phyloP scores from a whole-genome alignment of 2,113 vertebrate species.

The Aptenodytes patagonicus region DNA sequence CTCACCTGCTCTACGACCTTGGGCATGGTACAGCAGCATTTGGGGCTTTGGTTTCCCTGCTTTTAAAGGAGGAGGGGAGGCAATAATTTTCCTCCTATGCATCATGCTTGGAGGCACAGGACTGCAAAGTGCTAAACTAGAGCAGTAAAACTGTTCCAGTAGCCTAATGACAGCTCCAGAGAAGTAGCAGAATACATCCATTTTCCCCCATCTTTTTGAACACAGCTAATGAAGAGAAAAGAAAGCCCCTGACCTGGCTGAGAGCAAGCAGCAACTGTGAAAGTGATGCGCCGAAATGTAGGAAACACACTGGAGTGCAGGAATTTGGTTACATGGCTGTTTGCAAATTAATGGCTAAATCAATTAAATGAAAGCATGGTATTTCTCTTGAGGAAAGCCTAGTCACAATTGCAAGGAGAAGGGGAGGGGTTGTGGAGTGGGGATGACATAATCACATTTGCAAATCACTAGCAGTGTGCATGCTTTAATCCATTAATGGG shows the following conservation, averaged over 20 bases:
- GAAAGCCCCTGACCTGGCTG: not conserved
- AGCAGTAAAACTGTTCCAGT: not conserved
- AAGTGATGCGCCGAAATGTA: not conserved
- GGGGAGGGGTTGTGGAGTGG: slow-evolving; percentile 1
- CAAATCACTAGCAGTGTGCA: slow-evolving; percentile 56
- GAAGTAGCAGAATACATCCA: not conserved
- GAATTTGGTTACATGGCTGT: not conserved
- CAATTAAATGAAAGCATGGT: slow-evolving; percentile 23
- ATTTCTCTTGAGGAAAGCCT: slow-evolving; percentile 52
- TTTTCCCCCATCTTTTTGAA: not conserved
- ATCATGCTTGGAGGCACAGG: not conserved
- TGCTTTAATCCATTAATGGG: slow-evolving; percentile 65
- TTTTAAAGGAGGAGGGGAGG: not conserved
- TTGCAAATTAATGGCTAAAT: slow-evolving; percentile 49
- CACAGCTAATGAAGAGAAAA: not conserved
- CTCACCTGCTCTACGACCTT: not conserved
- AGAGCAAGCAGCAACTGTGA: not conserved
- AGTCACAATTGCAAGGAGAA: not conserved
- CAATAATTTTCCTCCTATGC: not conserved
- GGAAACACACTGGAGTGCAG: not conserved
- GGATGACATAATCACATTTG: slow-evolving; percentile 59
- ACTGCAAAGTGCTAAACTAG: not conserved
- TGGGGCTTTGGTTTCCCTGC: not conserved
- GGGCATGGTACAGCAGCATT: not conserved
- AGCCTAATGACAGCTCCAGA: not conserved